Base-by-base conservation (phyloP, 2,113 vertebrate genomes). In the Sisor rabdophorus region DNA sequence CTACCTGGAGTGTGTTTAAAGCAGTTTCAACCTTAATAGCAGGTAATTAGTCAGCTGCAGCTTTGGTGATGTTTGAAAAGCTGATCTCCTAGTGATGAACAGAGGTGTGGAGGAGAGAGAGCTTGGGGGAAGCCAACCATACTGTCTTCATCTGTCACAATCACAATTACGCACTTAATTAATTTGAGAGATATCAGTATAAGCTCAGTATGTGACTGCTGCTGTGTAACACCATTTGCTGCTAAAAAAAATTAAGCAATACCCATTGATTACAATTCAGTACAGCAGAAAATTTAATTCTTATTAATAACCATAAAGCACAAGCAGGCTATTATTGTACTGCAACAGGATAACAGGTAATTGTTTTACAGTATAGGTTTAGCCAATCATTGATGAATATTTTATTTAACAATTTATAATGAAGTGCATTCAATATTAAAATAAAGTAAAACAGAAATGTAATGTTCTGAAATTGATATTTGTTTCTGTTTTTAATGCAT, bases 141-240 rank as follows among this genome's bases (percentile, higher is more conserved):
- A 67, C 78, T 71, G 78, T 75, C 74, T 73, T 83, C 81, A 83
- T 83, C 81, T 83, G 78, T 78, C 77, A 83, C 76, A 83, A 78
- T 83, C 75, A 74, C 78, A 83, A 83, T 80, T 83, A 83, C 77
- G 78, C 78, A 83, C 81, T 83, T 83, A 83, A 80, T 80, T 80
- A 83, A 83, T 83, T 71, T 54, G 64, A 77, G 75, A 80, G 75
- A 79, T 82, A 79, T 83, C 71, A 30, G 75, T 78, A 83, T 83
- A 75, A 83, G 75, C 77, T 83, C 74, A 47, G 78, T 80, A 75
- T 83, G 81, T 75, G 81, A 77, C 63, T 80, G 75, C 70, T 26
- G 71, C 75, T 80, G 75, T 71, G 78, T 83, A 80, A 83, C 78
- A 83, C 69, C 77, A 82, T 82, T 82, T 82, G 74, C 81, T 55